phyloP scores from a whole-genome alignment of 2,888 invertebrate species.

The Dryococelus australis region DNA sequence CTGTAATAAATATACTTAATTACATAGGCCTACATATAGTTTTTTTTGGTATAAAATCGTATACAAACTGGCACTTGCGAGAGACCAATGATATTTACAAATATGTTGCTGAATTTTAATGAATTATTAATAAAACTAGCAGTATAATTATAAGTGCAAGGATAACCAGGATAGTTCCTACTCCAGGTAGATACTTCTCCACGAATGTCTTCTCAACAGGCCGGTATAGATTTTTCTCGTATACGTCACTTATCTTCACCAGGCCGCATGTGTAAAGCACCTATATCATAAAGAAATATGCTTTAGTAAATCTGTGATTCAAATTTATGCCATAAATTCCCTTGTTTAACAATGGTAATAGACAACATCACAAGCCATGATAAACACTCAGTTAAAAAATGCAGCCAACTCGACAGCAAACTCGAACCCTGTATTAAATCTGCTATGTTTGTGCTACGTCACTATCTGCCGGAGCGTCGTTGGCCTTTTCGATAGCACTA shows the following conservation, averaged over 20 bases:
- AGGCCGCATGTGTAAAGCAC: constrained; percentile 18
- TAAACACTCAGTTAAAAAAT: no score
- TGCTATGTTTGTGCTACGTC: no score
- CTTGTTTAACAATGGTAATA: no score
- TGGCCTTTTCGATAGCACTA: no score
- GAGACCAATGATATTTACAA: background rate
- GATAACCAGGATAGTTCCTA: background rate
- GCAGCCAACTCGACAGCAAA: no score
- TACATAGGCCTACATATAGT: background rate
- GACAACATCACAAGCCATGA: no score
- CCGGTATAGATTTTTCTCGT: background rate
- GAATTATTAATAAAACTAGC: background rate
- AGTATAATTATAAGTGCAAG: background rate
- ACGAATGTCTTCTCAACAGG: background rate
- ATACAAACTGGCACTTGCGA: background rate
- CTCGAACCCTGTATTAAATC: no score
- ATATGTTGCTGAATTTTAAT: background rate
- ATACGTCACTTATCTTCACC: background rate
- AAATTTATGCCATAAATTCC: no score
- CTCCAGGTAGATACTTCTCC: background rate
- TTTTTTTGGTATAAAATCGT: background rate
- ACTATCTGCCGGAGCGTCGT: no score
- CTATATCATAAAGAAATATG: background rate
- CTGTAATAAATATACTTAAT: background rate
- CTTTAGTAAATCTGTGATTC: background rate